A percentile compares a stretch with the other conserved stretches of the same genome.
These are phyloP conservation scores for Carcharodon carcharias DNA, from an alignment of 2,797 vertebrate genomes.

Conservation along the genomic window DNA sequence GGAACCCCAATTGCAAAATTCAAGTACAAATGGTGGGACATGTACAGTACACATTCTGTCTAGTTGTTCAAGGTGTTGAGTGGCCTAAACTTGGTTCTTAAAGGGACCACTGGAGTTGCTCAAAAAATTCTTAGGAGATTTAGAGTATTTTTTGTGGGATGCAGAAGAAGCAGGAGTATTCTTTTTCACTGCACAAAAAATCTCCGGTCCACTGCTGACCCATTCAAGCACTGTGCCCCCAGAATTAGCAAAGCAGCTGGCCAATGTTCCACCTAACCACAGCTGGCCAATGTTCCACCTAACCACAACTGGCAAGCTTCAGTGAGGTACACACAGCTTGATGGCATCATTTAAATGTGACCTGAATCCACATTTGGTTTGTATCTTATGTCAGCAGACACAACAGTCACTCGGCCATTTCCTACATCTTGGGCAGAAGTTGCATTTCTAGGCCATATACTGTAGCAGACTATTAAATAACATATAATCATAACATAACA, in stretches of 20 bases:
- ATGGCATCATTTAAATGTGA: not conserved
- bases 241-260: too few species aligned
- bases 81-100: not conserved
- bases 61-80: not conserved
- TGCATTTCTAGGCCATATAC: not conserved
- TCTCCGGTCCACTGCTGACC: too few species aligned
- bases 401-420: not conserved
- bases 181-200: too few species aligned
- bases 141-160: too few species aligned
- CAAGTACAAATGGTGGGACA: not conserved
- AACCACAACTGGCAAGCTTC: too few species aligned
- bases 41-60: not conserved
- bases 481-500: not conserved
- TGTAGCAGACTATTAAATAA: not conserved
- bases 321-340: not conserved
- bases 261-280: too few species aligned
- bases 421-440: not conserved
- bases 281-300: too few species aligned
- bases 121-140: not conserved
- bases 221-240: too few species aligned
- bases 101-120: not conserved
- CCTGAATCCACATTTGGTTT: not conserved
- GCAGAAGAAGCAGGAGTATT: too few species aligned
- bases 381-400: not conserved
- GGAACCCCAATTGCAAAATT: not conserved